These are phyloP conservation scores for Lytechinus variegatus DNA, from an alignment of 35 echinoderm and acorn worm species.

Conservation along the genomic window DNA sequence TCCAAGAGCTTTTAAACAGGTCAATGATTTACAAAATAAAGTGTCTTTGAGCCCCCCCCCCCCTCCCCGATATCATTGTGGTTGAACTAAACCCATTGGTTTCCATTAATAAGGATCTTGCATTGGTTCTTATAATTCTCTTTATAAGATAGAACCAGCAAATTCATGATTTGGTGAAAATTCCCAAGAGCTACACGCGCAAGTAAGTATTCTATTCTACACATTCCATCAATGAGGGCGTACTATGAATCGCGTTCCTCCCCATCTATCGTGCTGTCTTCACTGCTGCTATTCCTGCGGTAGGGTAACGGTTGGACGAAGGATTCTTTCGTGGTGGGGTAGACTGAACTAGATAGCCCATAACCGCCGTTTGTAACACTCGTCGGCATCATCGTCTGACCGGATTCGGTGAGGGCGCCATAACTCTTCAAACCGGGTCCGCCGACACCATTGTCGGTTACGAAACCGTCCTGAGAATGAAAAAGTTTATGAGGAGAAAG, in stretches of 20 bases:
- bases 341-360: conserved; percentile 33
- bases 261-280: conserved; percentile 22
- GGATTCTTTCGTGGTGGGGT: conserved; percentile 52
- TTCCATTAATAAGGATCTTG: too few species aligned
- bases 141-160: too few species aligned
- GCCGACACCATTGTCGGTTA: background rate
- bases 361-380: conserved; percentile 45
- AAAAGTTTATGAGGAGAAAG: background rate
- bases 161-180: too few species aligned
- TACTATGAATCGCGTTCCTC: background rate
- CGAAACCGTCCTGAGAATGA: background rate
- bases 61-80: too few species aligned
- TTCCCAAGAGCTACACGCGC: background rate
- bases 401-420: conserved; percentile 46
- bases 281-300: conserved; percentile 19
- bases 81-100: too few species aligned
- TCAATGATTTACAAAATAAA: too few species aligned
- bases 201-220: background rate
- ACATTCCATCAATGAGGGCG: background rate
- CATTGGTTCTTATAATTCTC: too few species aligned
- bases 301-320: conserved; percentile 42
- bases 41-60: too few species aligned
- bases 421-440: conserved; percentile 5
- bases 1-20: too few species aligned
- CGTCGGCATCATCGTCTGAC: conserved; percentile 20